phyloP scores from a whole-genome alignment of 2,888 invertebrate genomes.

The Nemoura dubitans region DNA sequence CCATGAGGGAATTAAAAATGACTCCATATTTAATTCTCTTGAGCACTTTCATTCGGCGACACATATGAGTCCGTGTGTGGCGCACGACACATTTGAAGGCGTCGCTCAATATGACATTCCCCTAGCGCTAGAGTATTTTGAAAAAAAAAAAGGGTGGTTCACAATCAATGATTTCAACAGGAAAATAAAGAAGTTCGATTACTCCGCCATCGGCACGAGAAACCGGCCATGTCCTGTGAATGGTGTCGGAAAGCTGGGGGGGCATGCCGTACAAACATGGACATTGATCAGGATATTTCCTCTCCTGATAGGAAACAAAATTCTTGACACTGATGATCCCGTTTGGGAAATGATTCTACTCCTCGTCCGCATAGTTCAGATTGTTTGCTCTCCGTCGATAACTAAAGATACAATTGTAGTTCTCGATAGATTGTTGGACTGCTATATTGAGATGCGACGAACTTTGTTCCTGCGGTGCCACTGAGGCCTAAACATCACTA shows the following conservation, averaged over 20 bases:
- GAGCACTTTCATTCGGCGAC: constrained; percentile 22
- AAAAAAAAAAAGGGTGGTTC: constrained; percentile 28
- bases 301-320: neutral
- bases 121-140: neutral
- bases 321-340: constrained; percentile 13
- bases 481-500: constrained; percentile 48
- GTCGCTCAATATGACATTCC: constrained; percentile 37
- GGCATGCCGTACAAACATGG: constrained; percentile 33
- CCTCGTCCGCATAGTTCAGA: constrained; percentile 14
- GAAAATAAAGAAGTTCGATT: neutral
- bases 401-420: neutral
- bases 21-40: neutral
- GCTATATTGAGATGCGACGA: neutral
- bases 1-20: neutral
- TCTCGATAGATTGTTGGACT: neutral
- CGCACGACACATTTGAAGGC: constrained; percentile 42
- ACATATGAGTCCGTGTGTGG: constrained; percentile 38
- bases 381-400: constrained; percentile 8
- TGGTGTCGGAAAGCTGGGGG: constrained; percentile 15
- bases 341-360: neutral
- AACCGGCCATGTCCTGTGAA: neutral
- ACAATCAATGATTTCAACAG: neutral
- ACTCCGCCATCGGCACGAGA: neutral
- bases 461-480: neutral
- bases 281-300: constrained; percentile 24